These are phyloP conservation scores for Antheraea mylitta DNA, from an alignment of 1,140 invertebrate species.

Conservation along the genomic window DNA sequence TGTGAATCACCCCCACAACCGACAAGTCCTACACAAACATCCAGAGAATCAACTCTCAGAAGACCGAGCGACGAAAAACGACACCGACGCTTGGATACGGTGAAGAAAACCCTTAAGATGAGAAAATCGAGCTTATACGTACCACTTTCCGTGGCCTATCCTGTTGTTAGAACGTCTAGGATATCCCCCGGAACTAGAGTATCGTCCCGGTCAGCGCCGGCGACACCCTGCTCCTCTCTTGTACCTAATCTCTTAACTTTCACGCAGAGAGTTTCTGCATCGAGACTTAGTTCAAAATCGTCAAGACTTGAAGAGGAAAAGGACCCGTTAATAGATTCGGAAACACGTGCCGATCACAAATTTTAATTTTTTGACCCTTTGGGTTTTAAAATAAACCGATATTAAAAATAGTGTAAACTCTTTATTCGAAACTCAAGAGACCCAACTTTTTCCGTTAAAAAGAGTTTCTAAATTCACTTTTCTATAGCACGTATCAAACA, in stretches of 20 bases:
- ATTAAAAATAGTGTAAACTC: no score
- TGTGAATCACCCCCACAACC: constrained; percentile 86
- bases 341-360: constrained; percentile 75
- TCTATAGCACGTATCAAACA: no score
- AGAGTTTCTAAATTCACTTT: no score
- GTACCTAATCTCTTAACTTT: constrained; percentile 77
- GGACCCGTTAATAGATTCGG: constrained; percentile 80
- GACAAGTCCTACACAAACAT: constrained; percentile 84
- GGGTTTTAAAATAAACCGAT: neutral
- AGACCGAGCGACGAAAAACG: constrained; percentile 54
- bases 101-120: constrained; percentile 57
- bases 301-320: constrained; percentile 80
- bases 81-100: constrained; percentile 50
- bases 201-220: constrained; percentile 85
- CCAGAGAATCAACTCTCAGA: constrained; percentile 54
- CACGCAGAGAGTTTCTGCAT: constrained; percentile 67
- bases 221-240: constrained; percentile 83
- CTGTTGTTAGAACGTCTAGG: constrained; percentile 42
- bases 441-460: no score
- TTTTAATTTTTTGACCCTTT: constrained; percentile 37
- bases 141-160: constrained; percentile 67
- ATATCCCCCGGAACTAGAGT: constrained; percentile 47
- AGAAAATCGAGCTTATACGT: constrained; percentile 81
- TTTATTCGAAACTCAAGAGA: no score
- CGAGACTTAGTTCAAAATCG: constrained; percentile 71